Base-by-base conservation (phyloP, 2,888 invertebrate genomes). In the Drosophila stalkeri region DNA sequence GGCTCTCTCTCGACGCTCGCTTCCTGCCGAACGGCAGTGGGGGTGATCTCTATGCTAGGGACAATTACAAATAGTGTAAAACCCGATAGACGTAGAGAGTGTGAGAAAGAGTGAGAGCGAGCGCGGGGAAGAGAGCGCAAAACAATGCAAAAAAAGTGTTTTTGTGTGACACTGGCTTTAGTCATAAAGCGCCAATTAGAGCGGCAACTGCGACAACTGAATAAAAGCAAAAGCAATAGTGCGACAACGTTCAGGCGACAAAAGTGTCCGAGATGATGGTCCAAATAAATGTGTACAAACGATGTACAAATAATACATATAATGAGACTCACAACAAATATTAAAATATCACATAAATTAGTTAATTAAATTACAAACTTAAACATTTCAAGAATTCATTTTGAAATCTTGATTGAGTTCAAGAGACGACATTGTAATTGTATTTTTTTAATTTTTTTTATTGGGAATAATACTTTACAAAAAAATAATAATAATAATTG, bases 1-100 rank as follows among this genome's bases (percentile, higher is more conserved):
- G 72, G 1, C 62, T 86, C 9, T 72, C 84, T 1, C 51, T 85
- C 33, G 73, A 80, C 5, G 69, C 85, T 1, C 75, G 78, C 2
- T 85, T 85, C 35, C 18, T 82, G 59, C 80, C 86, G 52, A 65
- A 64, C 52, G 72, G 65, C 51, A 52, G 37, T 14, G 27, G 31
- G 20, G 71, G 31, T 6, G 72, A 75, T 46, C 59, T 41, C 44
- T 43, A 75, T 75, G n/a, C 55, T n/a, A 23, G 47, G 27, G 31
- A 64, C 16, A 39, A 47, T 18, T 37, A 6, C 37, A 68, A 60
- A 51, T 68, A 70, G 41, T 20, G 18, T n/a, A 12, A 27, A 31
- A 2, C 2, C 6, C 12, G 4, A 23, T 31, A 39, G 27, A 20
- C 5, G 16, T 31, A 39, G 31, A 27, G 8, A 8, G 18, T 12